Base-by-base conservation (phyloP, 2,888 invertebrate genomes). In the Halocaridina rubra region DNA sequence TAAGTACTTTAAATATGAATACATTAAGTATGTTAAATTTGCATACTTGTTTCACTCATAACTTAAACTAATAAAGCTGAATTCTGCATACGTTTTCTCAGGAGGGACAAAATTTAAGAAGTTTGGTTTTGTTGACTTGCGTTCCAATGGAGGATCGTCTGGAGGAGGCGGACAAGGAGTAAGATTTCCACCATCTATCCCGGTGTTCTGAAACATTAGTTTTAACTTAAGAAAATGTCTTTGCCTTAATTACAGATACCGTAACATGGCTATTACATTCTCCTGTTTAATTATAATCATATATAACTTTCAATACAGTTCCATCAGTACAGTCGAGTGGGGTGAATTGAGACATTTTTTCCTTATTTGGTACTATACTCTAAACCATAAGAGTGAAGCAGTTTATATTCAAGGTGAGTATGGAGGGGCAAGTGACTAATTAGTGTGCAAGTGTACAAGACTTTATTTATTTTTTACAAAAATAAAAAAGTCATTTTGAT, bases 71-170 rank as follows among this genome's bases (percentile, higher is more conserved):
- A n/a, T n/a, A n/a, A n/a, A n/a, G n/a, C n/a, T n/a, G n/a, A n/a
- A n/a, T n/a, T n/a, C n/a, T n/a, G n/a, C 86, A 30, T 75, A 84
- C 86, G 86, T 86, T 27, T 82, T 61, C 39, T 82, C 81, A 33
- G 86, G 86, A 57, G 82, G 86, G 27, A 86, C 32, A 29, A 86
- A 86, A 53, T 84, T 84, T 19, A 86, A 69, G 59, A 81, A 86
- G 67, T 82, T 82, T 75, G 81, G 80, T 30, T 86, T 86, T 13
- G 80, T 74, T 19, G 86, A 64, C 27, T 84, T 86, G 24, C 80
- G 79, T 16, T 86, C 76, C 13, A 84, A 67, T 27, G 67, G 74
- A 13, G 79, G 86, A 27, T 82, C 80, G 24, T 86, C 86, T n/a
- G 82, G 86, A 69, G 80, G 82, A 7, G 82, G 80, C 1, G 76